A percentile compares a stretch with the other conserved stretches of the same genome.
Evolutionary conservation across 2,888 invertebrate genomes (phyloP).

Genomic region (Watsonalla binaria): DNA sequence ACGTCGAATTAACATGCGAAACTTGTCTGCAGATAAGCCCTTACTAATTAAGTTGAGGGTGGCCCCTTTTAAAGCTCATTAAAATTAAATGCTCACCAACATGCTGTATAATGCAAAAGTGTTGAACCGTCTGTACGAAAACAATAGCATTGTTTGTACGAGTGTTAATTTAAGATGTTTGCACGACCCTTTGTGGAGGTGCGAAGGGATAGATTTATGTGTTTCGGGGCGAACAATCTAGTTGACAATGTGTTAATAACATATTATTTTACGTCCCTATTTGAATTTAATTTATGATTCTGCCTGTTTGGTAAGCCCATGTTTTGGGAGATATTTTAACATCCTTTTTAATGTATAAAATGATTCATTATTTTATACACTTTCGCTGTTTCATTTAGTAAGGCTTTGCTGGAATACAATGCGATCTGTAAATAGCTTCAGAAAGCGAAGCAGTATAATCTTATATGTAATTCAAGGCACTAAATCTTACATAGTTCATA

Average conservation of each 20-base stretch:
- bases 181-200: not conserved
- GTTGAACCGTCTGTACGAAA: conserved; percentile 7
- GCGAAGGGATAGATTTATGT: not conserved
- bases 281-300: conserved; percentile 1
- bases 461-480: too few species aligned
- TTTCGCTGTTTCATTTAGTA: too few species aligned
- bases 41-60: conserved; percentile 50
- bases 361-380: too few species aligned
- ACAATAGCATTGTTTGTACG: conserved; percentile 5
- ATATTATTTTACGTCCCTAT: not conserved
- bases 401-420: too few species aligned
- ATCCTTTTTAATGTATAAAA: too few species aligned
- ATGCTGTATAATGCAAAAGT: conserved; percentile 14
- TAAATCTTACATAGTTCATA: too few species aligned
- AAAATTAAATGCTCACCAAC: conserved; percentile 44
- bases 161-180: conserved; percentile 10
- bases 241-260: too few species aligned
- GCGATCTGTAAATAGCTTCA: too few species aligned
- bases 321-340: too few species aligned
- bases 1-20: conserved; percentile 26
- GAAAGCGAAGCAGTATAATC: too few species aligned
- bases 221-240: not conserved
- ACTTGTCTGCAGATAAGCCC: conserved; percentile 38
- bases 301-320: too few species aligned
- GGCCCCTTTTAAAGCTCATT: conserved; percentile 49